Evolutionary conservation across 2,888 invertebrate species (phyloP), one percentile per base, ranked within the genome.

Genomic region (Polydesmus complanatus): DNA sequence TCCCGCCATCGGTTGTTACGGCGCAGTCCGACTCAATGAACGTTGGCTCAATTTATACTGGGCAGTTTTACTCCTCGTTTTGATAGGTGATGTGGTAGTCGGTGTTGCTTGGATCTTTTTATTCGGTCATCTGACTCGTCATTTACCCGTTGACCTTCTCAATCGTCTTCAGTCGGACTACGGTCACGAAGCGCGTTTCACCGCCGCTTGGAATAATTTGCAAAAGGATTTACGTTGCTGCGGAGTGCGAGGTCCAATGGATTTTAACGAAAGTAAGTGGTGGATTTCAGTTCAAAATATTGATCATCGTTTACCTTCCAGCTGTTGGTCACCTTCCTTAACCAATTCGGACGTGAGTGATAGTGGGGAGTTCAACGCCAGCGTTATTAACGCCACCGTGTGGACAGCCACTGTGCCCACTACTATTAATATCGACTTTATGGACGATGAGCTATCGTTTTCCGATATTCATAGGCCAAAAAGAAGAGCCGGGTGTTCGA

Each of bases 81-180:
- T 90, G 60, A 84, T 88, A 69, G 89, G 89, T 62, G 90, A 90
- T 79, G 83, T 85, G 19, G 81, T 88, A 57, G 82, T 89, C 65
- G 89, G 89, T 54, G 83, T 88, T 61, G 86, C 86, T 69, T 90
- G 89, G 89, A 83, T 88, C 65, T 86, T 88, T 74, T 79, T 85
- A 49, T 85, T 85, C 72, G 85, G 86, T 70, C 79, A 80, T 57
- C 82, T 89, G 68, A 83, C 85, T 69, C 81, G 84, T 66, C 86
- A 86, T 68, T 77, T 90, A 58, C 80, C 82, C 67, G 86, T 86
- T 14, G 80, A 81, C 63, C 75, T 86, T 56, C 80, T 80, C 65
- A 75, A 79, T 53, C 78, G 80, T 37, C 72, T 84, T 54, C 67
- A 81, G 66, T 80, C 80, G 66, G 85, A 87, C 67, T 89, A 89